Evolutionary conservation across 2,113 vertebrate genomes (phyloP), one percentile per base, ranked within the genome.

Genomic region (Coptodon rendalli): DNA sequence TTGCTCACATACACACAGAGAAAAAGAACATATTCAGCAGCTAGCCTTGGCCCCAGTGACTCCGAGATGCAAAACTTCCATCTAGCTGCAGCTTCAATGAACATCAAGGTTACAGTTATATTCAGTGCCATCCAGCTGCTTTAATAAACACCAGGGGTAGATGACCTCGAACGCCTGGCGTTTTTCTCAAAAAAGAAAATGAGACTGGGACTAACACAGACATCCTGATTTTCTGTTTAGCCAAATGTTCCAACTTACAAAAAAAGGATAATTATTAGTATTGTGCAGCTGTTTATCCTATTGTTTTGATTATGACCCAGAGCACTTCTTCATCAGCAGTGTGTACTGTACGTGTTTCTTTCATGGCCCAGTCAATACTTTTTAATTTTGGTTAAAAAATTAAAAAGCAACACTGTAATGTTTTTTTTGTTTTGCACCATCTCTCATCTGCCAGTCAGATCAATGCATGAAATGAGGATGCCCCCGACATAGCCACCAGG

Each of bases 91-190:
- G 85, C 43, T 79, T 83, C 81, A 19, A 12, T 40, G 16, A 89
- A 79, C 81, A 45, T 87, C 85, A 92, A 94, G 90, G 92, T 90
- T 84, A 91, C 45, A 22, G 22, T 16, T 71, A 19, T 84, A 88
- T 91, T 91, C 88, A 91, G 71, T 12, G 27, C 54, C 76, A 54
- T 85, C 68, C 87, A 79, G 86, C 81, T 81, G 88, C 86, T 89
- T 48, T 57, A 22, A 90, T 66, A 80, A 90, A 92, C 63, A 82
- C 6, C 1, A 0, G 54, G 52, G 79, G 16, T 0, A 14, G 61
- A n/a, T 11, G 83, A 84, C 93, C 92, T 92, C 82, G 82, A 59
- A 68, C 12, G 9, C 13, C 52, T 81, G 80, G 36, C 45, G 4
- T 50, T 54, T 90, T 81, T 80, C 68, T 87, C 80, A 63, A 34